Evolutionary conservation across 2,888 invertebrate genomes (phyloP).

Genomic region (Cheilosia urbana): DNA sequence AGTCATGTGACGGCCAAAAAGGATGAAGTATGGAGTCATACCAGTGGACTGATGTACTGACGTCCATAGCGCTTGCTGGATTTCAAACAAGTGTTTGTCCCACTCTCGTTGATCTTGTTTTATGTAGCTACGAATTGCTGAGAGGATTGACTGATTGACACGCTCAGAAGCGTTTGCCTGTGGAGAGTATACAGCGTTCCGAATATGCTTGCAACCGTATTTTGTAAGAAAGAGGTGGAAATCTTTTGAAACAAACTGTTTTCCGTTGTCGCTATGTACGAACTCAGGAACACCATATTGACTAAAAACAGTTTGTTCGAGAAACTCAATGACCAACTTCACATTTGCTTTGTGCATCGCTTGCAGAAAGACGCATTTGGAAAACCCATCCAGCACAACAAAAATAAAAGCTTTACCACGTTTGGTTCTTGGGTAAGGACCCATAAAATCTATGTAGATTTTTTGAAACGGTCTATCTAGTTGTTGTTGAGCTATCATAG

Average conservation of each 20-base stretch:
- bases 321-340: neutral
- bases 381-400: slow-evolving; percentile 1
- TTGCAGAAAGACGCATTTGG: neutral
- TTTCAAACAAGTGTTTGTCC: neutral
- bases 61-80: neutral
- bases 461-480: neutral
- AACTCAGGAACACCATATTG: slow-evolving; percentile 8
- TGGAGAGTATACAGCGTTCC: neutral
- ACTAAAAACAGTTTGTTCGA: neutral
- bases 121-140: slow-evolving; percentile 5
- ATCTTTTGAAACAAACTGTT: neutral
- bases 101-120: neutral
- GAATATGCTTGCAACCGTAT: neutral
- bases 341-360: neutral
- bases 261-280: neutral
- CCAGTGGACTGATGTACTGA: neutral
- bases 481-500: neutral
- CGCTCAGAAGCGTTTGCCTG: neutral
- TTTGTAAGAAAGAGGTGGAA: neutral
- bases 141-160: neutral
- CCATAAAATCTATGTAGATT: neutral
- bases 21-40: neutral
- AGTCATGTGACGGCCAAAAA: neutral
- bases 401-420: too few species aligned
- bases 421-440: neutral